These are phyloP conservation scores for Lepus timidus DNA, from an alignment of 2,113 vertebrate genomes.

Conservation along the genomic window DNA sequence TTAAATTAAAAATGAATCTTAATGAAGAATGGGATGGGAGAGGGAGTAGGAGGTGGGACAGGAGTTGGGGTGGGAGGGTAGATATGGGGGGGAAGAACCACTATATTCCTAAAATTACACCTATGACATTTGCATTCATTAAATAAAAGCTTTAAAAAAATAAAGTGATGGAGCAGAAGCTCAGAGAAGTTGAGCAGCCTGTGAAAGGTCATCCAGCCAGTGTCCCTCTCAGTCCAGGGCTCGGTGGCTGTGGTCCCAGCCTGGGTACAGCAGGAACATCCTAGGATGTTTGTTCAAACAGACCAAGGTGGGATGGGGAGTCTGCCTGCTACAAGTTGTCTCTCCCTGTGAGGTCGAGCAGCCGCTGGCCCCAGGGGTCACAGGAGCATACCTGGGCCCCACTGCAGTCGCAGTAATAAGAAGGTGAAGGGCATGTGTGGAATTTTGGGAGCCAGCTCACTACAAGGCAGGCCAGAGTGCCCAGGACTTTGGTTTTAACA, in stretches of 20 bases:
- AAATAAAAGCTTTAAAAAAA: too few species aligned
- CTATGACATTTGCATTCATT: too few species aligned
- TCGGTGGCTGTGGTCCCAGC: not conserved
- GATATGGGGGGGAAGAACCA: too few species aligned
- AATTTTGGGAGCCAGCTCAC: not conserved
- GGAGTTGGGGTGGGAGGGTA: too few species aligned
- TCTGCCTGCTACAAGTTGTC: not conserved
- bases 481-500: not conserved
- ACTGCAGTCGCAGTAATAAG: not conserved
- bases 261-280: not conserved
- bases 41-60: too few species aligned
- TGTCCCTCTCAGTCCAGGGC: not conserved
- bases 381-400: not conserved
- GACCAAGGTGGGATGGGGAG: fast-evolving
- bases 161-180: too few species aligned
- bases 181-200: not conserved
- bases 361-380: too few species aligned
- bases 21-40: too few species aligned
- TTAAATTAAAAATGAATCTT: too few species aligned
- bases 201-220: not conserved
- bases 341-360: not conserved
- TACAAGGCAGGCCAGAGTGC: not conserved
- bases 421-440: too few species aligned
- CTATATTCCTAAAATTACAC: too few species aligned
- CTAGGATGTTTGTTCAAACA: not conserved